Base-by-base conservation (phyloP, 2,888 invertebrate species). In the Prosopocoilus inquinatus region DNA sequence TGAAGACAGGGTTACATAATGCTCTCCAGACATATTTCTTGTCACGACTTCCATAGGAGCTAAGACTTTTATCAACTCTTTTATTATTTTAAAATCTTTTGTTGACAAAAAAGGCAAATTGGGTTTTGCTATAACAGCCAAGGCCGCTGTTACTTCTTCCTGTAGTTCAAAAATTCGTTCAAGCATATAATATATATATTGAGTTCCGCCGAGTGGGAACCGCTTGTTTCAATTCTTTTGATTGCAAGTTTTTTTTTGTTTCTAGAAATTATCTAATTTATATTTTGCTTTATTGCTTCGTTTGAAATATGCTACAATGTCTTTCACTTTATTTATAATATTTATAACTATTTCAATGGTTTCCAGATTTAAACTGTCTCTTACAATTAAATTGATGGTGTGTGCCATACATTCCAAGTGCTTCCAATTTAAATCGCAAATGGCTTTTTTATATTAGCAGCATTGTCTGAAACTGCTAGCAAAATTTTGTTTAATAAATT, bases 381-480 rank as follows among this genome's bases (percentile, higher is more conserved):
- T 50, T 9, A 57, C 64, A 34, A 65, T 59, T 52, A 67, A 58
- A 57, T 69, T 69, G n/a, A 69, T n/a, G 0, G 64, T 67, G 54
- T 70, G 68, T 1, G 67, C 67, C 50, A 57, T n/a, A n/a, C n/a
- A n/a, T n/a, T 64, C 64, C 45, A 64, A 64, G 59, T 67, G 65
- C 49, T 60, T 62, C 55, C 55, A 60, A 13, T 50, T 47, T 13
- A 64, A 15, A 5, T 54, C 43, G 1, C 58, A 11, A 66, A 60
- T 13, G 67, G 65, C 33, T 64, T 65, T 51, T 57, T 58, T 16
- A 68, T 65, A 61, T 68, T 70, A 7, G 64, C 57, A n/a, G 70
- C 67, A 54, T 68, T 70, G 49, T 68, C 67, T 5, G 65, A 64
- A 28, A 71, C 61, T 3, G 62, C 60, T n/a, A 69, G 28, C 9